These are phyloP conservation scores for Anticlea derivata DNA, from an alignment of 2,888 invertebrate genomes.

Conservation along the genomic window DNA sequence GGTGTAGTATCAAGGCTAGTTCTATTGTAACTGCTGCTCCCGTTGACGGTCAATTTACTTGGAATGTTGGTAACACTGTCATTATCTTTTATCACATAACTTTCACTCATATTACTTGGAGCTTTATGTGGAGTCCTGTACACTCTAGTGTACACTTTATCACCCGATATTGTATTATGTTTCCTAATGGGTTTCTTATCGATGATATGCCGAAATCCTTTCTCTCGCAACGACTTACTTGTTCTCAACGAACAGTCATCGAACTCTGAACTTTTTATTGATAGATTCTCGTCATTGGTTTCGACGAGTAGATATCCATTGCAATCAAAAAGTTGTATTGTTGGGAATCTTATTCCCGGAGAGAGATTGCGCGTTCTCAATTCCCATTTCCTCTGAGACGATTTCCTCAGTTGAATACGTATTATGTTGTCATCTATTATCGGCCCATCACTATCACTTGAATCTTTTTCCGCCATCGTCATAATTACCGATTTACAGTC, in stretches of 20 bases:
- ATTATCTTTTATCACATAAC: conserved; percentile 44
- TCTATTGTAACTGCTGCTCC: conserved; percentile 57
- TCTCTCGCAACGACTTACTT: conserved; percentile 68
- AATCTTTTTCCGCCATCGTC: conserved; percentile 65
- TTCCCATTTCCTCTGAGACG: conserved; percentile 86
- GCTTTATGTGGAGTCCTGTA: conserved; percentile 51
- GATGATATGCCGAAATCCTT: conserved; percentile 68
- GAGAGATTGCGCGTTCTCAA: conserved; percentile 85
- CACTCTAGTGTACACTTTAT: conserved; percentile 72
- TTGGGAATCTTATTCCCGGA: conserved; percentile 83
- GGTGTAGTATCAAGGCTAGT: conserved; percentile 68
- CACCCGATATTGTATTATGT: conserved; percentile 74
- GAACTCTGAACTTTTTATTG: conserved; percentile 73
- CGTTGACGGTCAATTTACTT: conserved; percentile 65
- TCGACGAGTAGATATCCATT: conserved; percentile 85
- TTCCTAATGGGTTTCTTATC: conserved; percentile 63
- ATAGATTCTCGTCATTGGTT: conserved; percentile 83
- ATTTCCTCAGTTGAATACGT: conserved; percentile 85
- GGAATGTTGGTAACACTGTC: conserved; percentile 73
- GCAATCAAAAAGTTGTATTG: conserved; percentile 85
- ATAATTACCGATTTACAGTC: conserved; percentile 36
- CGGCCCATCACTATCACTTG: conserved; percentile 74
- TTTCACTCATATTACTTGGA: conserved; percentile 25
- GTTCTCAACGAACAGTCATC: conserved; percentile 55
- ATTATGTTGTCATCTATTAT: conserved; percentile 83